Percentiles rank a stretch among this genome's conserved stretches.
Conservation (phyloP, 2,888 invertebrate species). For the Sceliomorpha sp. region DNA sequence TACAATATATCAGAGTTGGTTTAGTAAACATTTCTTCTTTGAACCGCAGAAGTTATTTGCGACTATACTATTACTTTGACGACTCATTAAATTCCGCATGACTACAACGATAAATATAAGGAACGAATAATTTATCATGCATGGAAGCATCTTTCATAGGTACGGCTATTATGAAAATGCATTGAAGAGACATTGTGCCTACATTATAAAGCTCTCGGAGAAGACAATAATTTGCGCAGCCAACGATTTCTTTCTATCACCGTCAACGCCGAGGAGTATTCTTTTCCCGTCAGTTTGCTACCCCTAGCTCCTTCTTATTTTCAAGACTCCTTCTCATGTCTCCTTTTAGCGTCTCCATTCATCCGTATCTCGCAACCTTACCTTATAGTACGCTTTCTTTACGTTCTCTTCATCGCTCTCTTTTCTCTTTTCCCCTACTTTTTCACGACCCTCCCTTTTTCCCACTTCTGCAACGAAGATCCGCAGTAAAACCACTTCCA, state of each 20-base stretch:
- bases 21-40: too few species aligned
- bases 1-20: too few species aligned
- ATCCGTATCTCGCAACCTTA: constrained; percentile 56
- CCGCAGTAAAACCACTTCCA: constrained; percentile 56
- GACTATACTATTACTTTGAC: too few species aligned
- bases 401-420: constrained; percentile 16
- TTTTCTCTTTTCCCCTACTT: constrained; percentile 11
- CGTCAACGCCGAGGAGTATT: constrained; percentile 63
- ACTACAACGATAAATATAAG: constrained; percentile 21
- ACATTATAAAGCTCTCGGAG: constrained; percentile 44
- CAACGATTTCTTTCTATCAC: constrained; percentile 66
- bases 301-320: constrained; percentile 60
- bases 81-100: too few species aligned
- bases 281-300: constrained; percentile 65
- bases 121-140: constrained; percentile 37
- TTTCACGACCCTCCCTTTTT: constrained; percentile 19
- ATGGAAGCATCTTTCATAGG: constrained; percentile 38
- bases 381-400: constrained; percentile 59
- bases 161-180: constrained; percentile 46
- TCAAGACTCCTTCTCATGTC: constrained; percentile 51
- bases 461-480: constrained; percentile 41
- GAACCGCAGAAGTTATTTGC: too few species aligned
- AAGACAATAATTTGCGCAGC: constrained; percentile 58
- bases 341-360: constrained; percentile 59
- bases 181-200: constrained; percentile 45